phyloP scores from a whole-genome alignment of 2,113 vertebrate species.

The Urocolius indicus region DNA sequence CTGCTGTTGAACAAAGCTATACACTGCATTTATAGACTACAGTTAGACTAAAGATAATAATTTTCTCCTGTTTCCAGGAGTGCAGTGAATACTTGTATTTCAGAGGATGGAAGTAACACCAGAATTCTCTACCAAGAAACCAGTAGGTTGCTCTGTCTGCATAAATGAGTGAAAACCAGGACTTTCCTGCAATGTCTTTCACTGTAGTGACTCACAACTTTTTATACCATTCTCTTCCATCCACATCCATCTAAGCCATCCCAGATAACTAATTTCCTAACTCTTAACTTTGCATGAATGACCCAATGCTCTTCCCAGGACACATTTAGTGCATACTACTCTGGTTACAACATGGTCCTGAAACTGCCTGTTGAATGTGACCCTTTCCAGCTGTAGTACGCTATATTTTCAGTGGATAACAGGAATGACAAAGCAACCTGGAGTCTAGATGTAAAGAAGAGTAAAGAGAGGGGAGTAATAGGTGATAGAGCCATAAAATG shows the following conservation, averaged over 20 bases:
- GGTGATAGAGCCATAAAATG: background rate
- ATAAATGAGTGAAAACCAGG: background rate
- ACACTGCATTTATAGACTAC: background rate
- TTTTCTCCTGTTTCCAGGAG: background rate
- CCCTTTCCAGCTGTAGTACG: background rate
- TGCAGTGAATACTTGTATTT: background rate
- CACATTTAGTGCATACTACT: background rate
- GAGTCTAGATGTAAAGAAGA: background rate
- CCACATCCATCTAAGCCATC: background rate
- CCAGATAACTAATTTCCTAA: background rate
- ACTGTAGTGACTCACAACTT: background rate
- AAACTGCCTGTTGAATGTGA: background rate
- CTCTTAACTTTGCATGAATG: background rate
- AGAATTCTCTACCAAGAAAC: background rate
- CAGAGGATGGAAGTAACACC: background rate
- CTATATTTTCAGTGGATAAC: background rate
- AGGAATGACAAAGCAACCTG: background rate
- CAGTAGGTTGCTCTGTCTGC: background rate
- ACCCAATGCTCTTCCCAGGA: background rate
- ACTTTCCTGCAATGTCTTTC: background rate
- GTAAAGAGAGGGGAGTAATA: rapidly evolving
- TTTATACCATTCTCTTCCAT: background rate
- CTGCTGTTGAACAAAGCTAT: background rate
- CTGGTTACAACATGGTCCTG: background rate
- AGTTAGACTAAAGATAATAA: background rate